Base-by-base conservation (phyloP, 2,888 invertebrate species). In the Zaprionus bogoriensis region DNA sequence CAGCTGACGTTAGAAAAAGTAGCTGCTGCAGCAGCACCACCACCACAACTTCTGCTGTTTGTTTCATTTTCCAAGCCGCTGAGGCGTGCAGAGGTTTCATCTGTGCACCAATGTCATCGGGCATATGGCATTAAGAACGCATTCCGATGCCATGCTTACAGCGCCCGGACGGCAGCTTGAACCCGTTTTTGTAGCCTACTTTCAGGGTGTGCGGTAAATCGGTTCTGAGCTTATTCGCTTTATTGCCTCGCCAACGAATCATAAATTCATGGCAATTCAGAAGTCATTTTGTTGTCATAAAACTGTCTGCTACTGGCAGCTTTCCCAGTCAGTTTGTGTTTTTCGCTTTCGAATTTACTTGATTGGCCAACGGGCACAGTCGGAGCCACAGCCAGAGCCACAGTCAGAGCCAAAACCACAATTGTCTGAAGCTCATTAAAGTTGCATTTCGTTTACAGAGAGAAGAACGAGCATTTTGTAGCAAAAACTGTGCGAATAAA, bases 401-500 rank as follows among this genome's bases (percentile, higher is more conserved):
- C 4, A 20, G 32, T 17, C 32, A 14, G 7, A 45, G 17, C 23
- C 7, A 4, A 14, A 65, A 57, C 39, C 30, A 10, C 23, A 46
- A 32, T 66, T 71, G 30, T 52, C 19, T 53, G 52, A 52, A 52
- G 48, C 58, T 51, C 41, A 72, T 65, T 57, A 47, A 65, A 57
- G 36, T 46, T 72, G 28, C 48, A 72, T 68, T 53, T 47, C 38
- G 47, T 20, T 28, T 20, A 25, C 19, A 27, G 14, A 12, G 1
- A 25, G 6, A n/a, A 36, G 32, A 7, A 14, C 7, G 4, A 36
- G 32, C n/a, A 36, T 36, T n/a, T n/a, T n/a, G n/a, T 17, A 32
- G 14, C 32, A 14, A 4, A 5, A 7, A 17, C 32, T 17, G 7
- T 17, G 5, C 14, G 32, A 36, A 17, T 7, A 17, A 36, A 14